Base-by-base conservation (phyloP, 2,113 vertebrate species). In the Isurus oxyrinchus region DNA sequence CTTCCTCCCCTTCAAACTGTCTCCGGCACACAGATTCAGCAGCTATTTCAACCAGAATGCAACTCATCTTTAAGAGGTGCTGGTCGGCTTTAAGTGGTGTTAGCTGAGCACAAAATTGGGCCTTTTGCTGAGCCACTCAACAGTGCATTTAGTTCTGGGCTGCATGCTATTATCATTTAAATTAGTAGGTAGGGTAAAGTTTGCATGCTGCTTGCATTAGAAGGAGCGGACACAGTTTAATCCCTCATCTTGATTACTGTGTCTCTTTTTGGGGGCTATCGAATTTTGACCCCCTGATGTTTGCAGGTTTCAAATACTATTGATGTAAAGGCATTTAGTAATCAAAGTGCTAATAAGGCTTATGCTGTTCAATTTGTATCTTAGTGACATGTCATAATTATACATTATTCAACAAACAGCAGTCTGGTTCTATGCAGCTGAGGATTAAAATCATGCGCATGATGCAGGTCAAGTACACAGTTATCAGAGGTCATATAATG, bases 381-480 rank as follows among this genome's bases (percentile, higher is more conserved):
- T 35, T 59, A 31, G 87, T 90, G 53, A 59, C 93, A 94, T 94
- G 93, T 67, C 59, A 94, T 44, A 66, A 66, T 94, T 94, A 94
- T 94, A 67, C 61, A 40, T 94, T 67, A 94, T 94, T 93, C 61
- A 67, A 67, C n/a, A 40, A 94, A 61, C 35, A 66, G 91, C 35
- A 90, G 57, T 61, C 91, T 49, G 61, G 35, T 3, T 67, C 57
- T 66, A 10, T 44, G 63, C 35, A 87, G 44, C 59, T 8, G 23
- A 66, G 44, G 61, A 94, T 94, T 94, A 44, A 94, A 67, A 94
- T 67, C 61, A 67, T 0, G n/a, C 61, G 25, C 59, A 66, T 49
- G 59, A 94, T 94, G 63, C n/a, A 94, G 61, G 61, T 67, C 93
- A 94, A 94, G 93, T 94, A n/a, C n/a, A 53, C 23, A 67, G 93